phyloP scores from a whole-genome alignment of 2,113 vertebrate genomes.

The Bucco capensis region DNA sequence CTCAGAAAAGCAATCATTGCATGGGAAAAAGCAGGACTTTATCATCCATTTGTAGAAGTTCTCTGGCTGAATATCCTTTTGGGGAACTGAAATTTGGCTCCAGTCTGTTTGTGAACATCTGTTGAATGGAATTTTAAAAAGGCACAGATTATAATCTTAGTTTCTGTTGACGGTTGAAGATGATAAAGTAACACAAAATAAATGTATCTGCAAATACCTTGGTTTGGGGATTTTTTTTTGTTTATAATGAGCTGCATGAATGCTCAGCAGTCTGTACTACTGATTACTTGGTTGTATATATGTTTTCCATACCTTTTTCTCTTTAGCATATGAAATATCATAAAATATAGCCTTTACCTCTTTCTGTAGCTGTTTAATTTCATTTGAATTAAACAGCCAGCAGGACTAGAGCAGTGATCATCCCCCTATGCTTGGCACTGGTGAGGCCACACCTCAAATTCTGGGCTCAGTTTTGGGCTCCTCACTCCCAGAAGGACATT shows the following conservation, averaged over 20 bases:
- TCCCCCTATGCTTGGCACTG: too few species aligned
- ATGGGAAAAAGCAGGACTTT: background rate
- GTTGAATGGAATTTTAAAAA: conserved; percentile 59
- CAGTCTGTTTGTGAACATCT: conserved; percentile 35
- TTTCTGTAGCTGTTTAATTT: background rate
- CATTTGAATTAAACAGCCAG: background rate
- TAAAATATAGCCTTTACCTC: background rate
- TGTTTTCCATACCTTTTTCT: background rate
- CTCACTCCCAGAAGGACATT: too few species aligned
- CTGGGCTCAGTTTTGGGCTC: too few species aligned
- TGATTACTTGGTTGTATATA: background rate
- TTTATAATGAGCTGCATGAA: background rate
- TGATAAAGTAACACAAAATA: background rate
- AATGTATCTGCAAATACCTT: background rate
- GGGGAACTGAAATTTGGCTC: conserved; percentile 60
- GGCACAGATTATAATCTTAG: conserved; percentile 46
- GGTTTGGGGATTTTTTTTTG: background rate
- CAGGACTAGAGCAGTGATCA: too few species aligned
- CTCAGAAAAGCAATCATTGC: conserved; percentile 47
- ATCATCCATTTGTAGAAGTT: conserved; percentile 53
- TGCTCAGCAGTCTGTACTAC: background rate
- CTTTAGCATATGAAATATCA: background rate
- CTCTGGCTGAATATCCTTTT: conserved; percentile 32
- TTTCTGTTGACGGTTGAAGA: conserved; percentile 22
- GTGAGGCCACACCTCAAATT: too few species aligned